These are phyloP conservation scores for Lumbricus terrestris DNA, from an alignment of 2,888 invertebrate genomes.

Conservation along the genomic window DNA sequence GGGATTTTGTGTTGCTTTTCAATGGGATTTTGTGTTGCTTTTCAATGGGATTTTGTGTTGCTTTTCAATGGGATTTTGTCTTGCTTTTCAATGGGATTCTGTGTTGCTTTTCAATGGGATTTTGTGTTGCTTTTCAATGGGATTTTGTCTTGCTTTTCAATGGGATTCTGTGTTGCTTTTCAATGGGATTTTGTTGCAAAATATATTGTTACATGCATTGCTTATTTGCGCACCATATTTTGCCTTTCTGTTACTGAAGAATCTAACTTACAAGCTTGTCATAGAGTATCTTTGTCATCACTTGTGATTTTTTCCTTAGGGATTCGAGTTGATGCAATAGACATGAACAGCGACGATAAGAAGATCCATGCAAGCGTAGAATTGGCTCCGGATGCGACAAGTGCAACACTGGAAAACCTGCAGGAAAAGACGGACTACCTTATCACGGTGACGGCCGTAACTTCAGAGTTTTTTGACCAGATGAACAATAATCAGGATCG, in stretches of 20 bases:
- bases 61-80: too few species aligned
- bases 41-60: too few species aligned
- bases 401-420: constrained; percentile 48
- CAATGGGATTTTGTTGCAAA: background rate
- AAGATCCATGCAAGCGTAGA: constrained; percentile 43
- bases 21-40: too few species aligned
- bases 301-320: constrained; percentile 39
- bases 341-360: constrained; percentile 41
- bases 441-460: constrained; percentile 55
- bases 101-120: too few species aligned
- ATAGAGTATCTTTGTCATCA: background rate
- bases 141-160: too few species aligned
- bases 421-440: constrained; percentile 56
- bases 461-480: constrained; percentile 58
- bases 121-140: too few species aligned
- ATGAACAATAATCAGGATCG: background rate
- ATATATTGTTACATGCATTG: background rate
- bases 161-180: too few species aligned
- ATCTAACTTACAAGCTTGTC: background rate
- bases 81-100: too few species aligned
- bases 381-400: constrained; percentile 51
- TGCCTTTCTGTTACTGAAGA: background rate
- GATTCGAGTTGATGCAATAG: constrained; percentile 55
- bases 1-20: too few species aligned
- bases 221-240: background rate